phyloP scores from a whole-genome alignment of 2,888 invertebrate genomes.

The Diarsia dahlii region DNA sequence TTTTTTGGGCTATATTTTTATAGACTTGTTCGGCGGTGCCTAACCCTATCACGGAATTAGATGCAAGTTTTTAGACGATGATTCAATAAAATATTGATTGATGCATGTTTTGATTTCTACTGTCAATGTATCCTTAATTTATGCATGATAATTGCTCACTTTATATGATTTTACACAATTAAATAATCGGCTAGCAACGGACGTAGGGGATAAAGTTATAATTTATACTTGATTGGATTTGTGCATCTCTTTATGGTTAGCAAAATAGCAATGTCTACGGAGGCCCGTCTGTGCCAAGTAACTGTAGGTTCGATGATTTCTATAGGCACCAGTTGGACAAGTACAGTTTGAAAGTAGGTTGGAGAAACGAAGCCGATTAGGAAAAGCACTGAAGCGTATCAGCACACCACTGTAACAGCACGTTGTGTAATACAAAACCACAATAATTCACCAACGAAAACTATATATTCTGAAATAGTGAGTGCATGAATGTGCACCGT shows the following conservation, averaged over 20 bases:
- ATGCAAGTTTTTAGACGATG: slow-evolving; percentile 79
- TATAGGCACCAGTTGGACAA: slow-evolving; percentile 63
- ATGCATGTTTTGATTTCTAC: slow-evolving; percentile 70
- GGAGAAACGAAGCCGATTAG: slow-evolving; percentile 72
- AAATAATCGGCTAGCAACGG: slow-evolving; percentile 62
- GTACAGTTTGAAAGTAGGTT: slow-evolving; percentile 77
- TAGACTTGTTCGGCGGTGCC: slow-evolving; percentile 77
- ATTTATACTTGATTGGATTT: slow-evolving; percentile 19
- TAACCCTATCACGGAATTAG: slow-evolving; percentile 76
- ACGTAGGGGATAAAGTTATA: slow-evolving; percentile 31
- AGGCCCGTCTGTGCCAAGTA: slow-evolving; percentile 55
- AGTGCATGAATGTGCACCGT: slow-evolving; percentile 54
- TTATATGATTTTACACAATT: slow-evolving; percentile 67
- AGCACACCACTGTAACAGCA: slow-evolving; percentile 51
- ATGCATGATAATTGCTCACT: slow-evolving; percentile 67
- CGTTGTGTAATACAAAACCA: slow-evolving; percentile 47
- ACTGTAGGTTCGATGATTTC: slow-evolving; percentile 67
- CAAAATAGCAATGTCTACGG: slow-evolving; percentile 42
- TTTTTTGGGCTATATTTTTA: slow-evolving; percentile 79
- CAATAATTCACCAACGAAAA: slow-evolving; percentile 42
- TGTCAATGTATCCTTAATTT: slow-evolving; percentile 71
- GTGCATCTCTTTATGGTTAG: slow-evolving; percentile 25
- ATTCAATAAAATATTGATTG: slow-evolving; percentile 75
- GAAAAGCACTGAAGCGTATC: slow-evolving; percentile 72
- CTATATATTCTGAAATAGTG: slow-evolving; percentile 46